phyloP scores from a whole-genome alignment of 1,140 invertebrate genomes.

The Brachionus rubens region DNA sequence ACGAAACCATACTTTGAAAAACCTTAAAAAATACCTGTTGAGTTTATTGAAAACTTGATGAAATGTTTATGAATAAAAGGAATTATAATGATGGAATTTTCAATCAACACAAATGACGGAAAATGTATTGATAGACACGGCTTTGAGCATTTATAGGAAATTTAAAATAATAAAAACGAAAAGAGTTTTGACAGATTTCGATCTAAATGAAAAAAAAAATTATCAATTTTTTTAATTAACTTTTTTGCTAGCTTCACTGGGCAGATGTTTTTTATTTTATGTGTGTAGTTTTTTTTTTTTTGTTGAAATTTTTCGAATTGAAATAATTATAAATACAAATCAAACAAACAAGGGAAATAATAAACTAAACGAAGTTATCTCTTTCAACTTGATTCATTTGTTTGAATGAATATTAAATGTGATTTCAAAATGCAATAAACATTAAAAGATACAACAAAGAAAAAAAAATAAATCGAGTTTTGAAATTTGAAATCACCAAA shows the following conservation, averaged over 20 bases:
- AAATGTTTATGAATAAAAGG: background rate
- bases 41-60: background rate
- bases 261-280: slow-evolving; percentile 22
- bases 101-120: background rate
- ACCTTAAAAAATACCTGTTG: slow-evolving; percentile 16
- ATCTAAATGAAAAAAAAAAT: background rate
- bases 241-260: background rate
- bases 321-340: background rate
- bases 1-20: background rate
- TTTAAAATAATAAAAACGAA: background rate
- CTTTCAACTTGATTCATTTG: too few species aligned
- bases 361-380: background rate
- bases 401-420: background rate
- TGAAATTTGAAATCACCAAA: background rate
- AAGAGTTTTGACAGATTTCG: background rate
- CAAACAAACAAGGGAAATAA: background rate
- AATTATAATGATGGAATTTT: background rate
- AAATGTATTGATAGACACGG: slow-evolving; percentile 33
- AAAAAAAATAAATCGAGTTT: background rate
- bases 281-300: too few species aligned
- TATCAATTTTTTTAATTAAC: background rate
- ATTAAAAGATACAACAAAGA: too few species aligned
- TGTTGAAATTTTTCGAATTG: background rate
- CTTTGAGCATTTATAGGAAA: background rate
- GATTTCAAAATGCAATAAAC: too few species aligned